Evolutionary conservation across 2,888 invertebrate species (phyloP), one percentile per base, ranked within the genome.

Genomic region (Orchesellides sinensis): DNA sequence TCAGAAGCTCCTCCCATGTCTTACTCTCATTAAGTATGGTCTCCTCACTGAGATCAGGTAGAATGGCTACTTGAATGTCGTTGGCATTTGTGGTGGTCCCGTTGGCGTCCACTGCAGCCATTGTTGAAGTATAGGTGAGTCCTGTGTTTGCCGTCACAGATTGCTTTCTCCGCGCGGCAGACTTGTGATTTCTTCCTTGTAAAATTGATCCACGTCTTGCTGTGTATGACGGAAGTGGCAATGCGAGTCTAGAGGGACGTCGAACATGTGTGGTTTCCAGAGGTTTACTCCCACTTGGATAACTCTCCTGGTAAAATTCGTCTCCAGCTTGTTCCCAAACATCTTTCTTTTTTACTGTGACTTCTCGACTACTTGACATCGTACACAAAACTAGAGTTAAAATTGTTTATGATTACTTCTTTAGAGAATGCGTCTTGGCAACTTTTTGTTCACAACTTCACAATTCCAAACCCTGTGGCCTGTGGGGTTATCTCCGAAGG

Each of bases 251-350:
- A 6, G 82, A 78, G 0, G 65, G 84, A 54, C 69, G 56, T 29
- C 78, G 29, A 17, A 52, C 45, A 47, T 83, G 81, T 12, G 77
- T 72, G 1, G 59, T 72, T 32, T 65, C 59, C 25, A 83, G 73
- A 47, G 75, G 72, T 25, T 85, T 83, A 40, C 83, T 83, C 19
- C 84, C 84, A 70, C 84, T 79, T 5, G 95, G 95, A 90, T 95
- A 96, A 87, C 94, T 92, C 90, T 96, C 96, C 90, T 95, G 95
- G 90, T 95, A 96, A 91, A 96, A 96, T 91, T 96, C 95, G 1
- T 93, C 93, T 0, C 95, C 95, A 3, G 95, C 96, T 89, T 95
- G 95, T 91, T 96, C 96, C 96, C 95, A 95, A 14, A 95, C 93
- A 88, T 93, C 84, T 49, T 84, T 84, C 66, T 86, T 86, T 63